Base-by-base conservation (phyloP, 1,140 invertebrate genomes). In the Melipona quadrifasciata region DNA sequence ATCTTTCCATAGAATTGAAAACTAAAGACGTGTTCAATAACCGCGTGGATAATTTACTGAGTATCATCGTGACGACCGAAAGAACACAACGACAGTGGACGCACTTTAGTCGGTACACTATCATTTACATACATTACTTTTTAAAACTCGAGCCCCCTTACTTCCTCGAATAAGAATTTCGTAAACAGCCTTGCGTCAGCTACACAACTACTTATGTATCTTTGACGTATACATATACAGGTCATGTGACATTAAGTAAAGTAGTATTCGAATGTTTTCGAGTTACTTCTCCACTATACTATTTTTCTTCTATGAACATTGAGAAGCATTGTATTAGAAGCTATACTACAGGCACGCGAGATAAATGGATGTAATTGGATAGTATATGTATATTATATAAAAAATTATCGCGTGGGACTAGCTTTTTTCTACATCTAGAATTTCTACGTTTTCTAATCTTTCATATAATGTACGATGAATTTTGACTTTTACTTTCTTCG, bases 101-200 rank as follows among this genome's bases (percentile, higher is more conserved):
- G 58, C 70, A n/a, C 84, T 78, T 83, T 88, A 76, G 90, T 91
- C 39, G 86, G 6, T 21, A 73, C 21, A 68, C 34, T 74, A 72
- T 19, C 85, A 92, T 93, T 94, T 92, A 92, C 91, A 92, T 88
- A 93, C 91, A 77, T 67, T 57, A 31, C 75, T 73, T 57, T 74
- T n/a, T 34, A 77, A 68, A 73, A 24, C 31, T 5, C 27, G 65
- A 31, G n/a, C 17, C 21, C 81, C n/a, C 65, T n/a, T 81, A 24
- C 53, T 75, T n/a, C 82, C 90, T 65, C 79, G 78, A 70, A 64
- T 39, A 72, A 51, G 47, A 80, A 82, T 86, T 88, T 89, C 55
- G 72, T 83, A 84, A 86, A 81, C 24, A 82, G 19, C n/a, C 11
- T 65, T 47, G 55, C 75, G 8, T 27, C 10, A 27, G 34, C 19